Evolutionary conservation across 1,140 invertebrate genomes (phyloP), one percentile per base, ranked within the genome.

Genomic region (Ridgeia piscesae): DNA sequence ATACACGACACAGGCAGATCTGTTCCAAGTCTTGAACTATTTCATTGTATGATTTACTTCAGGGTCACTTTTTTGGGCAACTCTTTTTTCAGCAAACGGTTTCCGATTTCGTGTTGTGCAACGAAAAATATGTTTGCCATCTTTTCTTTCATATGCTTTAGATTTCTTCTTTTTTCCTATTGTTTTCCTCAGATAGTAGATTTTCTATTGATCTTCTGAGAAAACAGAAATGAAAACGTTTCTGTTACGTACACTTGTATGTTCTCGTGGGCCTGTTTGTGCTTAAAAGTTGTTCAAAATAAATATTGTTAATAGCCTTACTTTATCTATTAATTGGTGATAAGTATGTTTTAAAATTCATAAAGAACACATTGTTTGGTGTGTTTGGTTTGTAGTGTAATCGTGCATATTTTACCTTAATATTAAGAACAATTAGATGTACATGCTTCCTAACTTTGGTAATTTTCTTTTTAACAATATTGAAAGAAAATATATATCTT

Each of bases 111-210:
- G 27, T 21, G 17, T 77, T 77, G 58, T 77, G 27, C 58, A 77
- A 77, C 58, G 17, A 77, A 77, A 77, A 77, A 77, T 77, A 77
- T 77, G 58, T 77, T 77, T 77, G 58, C 58, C 58, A 77, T 77
- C 58, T 77, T 77, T 77, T 77, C 58, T 77, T 77, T 77, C 58
- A 77, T 50, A 50, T 77, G 58, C 17, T 77, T 77, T 77, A 77
- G 58, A 77, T 77, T 27, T 77, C 14, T 77, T 77, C 58, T 77
- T 77, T 77, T 77, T 77, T 77, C 58, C 27, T 77, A 27, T 17
- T 77, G 58, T 77, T 77, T 77, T 77, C 27, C 27, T 77, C 27
- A 77, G 58, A 77, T 17, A 77, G 27, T 9, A 77, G 11, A 77
- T 77, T 77, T 77, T 77, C 58, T 21, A 77, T 77, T 77, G 17